phyloP scores from a whole-genome alignment of 1,140 invertebrate genomes.

The Pogonus chalceus region DNA sequence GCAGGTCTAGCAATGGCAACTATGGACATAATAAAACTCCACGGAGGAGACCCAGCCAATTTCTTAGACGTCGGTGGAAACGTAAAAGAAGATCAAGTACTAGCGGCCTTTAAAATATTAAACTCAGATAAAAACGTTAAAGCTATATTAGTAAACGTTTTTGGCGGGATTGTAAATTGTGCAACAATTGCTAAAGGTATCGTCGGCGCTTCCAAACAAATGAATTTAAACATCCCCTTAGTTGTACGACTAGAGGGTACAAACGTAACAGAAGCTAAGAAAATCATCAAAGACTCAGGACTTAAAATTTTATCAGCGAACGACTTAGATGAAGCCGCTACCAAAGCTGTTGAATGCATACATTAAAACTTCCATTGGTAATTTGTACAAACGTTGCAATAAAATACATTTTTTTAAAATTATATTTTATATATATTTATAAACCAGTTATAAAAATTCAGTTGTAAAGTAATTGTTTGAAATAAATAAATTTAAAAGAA shows the following conservation, averaged over 20 bases:
- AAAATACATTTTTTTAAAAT: too few species aligned
- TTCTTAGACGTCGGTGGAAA: constrained; percentile 94
- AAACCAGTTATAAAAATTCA: too few species aligned
- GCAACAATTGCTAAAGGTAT: constrained; percentile 93
- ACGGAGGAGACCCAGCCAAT: constrained; percentile 90
- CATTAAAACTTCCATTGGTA: too few species aligned
- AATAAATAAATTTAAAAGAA: too few species aligned
- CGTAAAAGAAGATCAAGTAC: constrained; percentile 84
- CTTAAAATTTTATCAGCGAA: constrained; percentile 70
- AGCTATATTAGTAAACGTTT: constrained; percentile 95
- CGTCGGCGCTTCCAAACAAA: constrained; percentile 72
- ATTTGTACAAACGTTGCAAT: too few species aligned
- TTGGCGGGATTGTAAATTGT: constrained; percentile 99
- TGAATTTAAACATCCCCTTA: constrained; percentile 75
- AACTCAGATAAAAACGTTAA: constrained; percentile 86
- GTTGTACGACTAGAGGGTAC: constrained; percentile 90
- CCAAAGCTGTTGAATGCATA: constrained; percentile 58
- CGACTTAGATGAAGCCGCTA: constrained; percentile 86
- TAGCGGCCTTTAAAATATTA: constrained; percentile 91
- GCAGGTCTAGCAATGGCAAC: constrained; percentile 98
- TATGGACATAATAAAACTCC: constrained; percentile 95
- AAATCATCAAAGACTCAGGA: constrained; percentile 71
- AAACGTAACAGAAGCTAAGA: constrained; percentile 49
- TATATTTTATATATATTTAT: too few species aligned
- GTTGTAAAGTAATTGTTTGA: too few species aligned